Conservation (phyloP, 2,888 invertebrate species). For the Leptopterna dolabrata region DNA sequence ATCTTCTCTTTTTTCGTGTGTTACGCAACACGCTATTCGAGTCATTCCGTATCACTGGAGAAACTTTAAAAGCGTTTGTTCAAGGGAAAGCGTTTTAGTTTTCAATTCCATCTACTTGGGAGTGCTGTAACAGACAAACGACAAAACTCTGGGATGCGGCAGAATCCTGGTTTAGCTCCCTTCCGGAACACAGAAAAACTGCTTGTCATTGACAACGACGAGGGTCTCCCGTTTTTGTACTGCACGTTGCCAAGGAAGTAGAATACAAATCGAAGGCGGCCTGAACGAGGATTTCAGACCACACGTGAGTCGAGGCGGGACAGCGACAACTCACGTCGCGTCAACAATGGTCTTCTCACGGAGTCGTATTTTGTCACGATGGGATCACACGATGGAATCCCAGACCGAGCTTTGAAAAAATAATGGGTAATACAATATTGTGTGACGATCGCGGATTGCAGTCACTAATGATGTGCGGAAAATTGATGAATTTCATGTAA, state of each 20-base stretch:
- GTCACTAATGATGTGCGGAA: not conserved
- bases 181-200: not conserved
- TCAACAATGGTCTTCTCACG: not conserved
- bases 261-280: not conserved
- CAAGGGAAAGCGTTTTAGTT: constrained; percentile 39
- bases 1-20: not conserved
- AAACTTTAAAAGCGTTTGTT: constrained; percentile 37
- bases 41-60: not conserved
- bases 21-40: constrained; percentile 6
- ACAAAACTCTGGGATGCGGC: not conserved
- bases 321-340: not conserved
- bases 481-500: not conserved
- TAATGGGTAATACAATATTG: not conserved
- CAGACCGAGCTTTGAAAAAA: not conserved
- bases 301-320: not conserved
- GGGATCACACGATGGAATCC: not conserved
- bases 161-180: not conserved
- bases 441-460: not conserved
- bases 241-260: not conserved
- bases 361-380: not conserved
- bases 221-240: not conserved
- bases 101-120: not conserved
- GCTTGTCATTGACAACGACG: not conserved
- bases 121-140: constrained; percentile 25
- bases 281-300: not conserved